Base-by-base conservation (phyloP, 2,113 vertebrate genomes). In the Brachyhypopomus occidentalis region DNA sequence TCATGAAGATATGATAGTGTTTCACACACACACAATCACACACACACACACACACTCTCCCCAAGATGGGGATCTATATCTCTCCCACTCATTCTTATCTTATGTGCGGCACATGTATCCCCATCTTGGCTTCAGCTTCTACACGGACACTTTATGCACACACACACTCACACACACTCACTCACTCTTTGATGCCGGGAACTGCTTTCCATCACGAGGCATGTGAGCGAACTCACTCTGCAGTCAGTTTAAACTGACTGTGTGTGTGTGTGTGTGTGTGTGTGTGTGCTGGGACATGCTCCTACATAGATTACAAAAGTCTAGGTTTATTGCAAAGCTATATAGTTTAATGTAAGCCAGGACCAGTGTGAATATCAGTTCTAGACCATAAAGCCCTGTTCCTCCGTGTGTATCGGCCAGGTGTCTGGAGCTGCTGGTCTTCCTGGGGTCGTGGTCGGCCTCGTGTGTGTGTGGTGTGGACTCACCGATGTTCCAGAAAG, bases 111-210 rank as follows among this genome's bases (percentile, higher is more conserved):
- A 79, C 45, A 63, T 85, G 76, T 45, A 80, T 66, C 84, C 66
- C 66, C 73, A 79, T 58, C 69, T 84, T 75, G 71, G 64, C 80
- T 72, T 60, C 71, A 64, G 64, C 80, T 72, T 60, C 71, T 64
- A 34, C 71, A 55, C 70, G 20, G 55, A 41, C 59, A 48, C 16
- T 36, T 67, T 20, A 52, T 52, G 45, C 69, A 66, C 81, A 73
- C 38, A 16, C 74, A 30, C 75, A 76, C 64, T 55, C 23, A 62
- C 58, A 60, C 36, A 60, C 62, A 84, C 76, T 69, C 56, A 41
- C 27, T 75, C 78, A 48, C 30, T 82, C 88, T 91, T 89, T 90
- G 90, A 91, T 87, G 88, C 83, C 59, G 60, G 83, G 86, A 82
- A 85, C 89, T 69, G 83, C 67, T 86, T 64, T 85, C 82, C 52